A percentile compares a stretch with the other conserved stretches of the same genome.
These are phyloP conservation scores for Synanthedon vespiformis DNA, from an alignment of 2,888 invertebrate species.

Conservation along the genomic window DNA sequence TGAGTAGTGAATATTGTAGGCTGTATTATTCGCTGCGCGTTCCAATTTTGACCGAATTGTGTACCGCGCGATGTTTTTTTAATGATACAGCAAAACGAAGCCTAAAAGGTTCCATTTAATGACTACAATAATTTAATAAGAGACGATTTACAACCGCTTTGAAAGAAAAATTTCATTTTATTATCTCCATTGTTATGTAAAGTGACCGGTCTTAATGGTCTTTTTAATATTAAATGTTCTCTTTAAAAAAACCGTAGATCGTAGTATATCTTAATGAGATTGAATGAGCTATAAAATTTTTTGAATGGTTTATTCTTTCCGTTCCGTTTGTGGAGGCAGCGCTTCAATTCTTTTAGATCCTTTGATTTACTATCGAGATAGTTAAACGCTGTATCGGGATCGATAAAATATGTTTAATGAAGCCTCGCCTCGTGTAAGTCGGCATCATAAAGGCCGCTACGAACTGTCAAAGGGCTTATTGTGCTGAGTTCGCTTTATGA, in stretches of 20 bases:
- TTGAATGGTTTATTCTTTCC: slow-evolving; percentile 59
- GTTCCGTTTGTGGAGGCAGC: slow-evolving; percentile 40
- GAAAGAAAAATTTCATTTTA: slow-evolving; percentile 37
- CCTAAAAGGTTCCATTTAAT: slow-evolving; percentile 30
- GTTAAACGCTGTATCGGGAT: slow-evolving; percentile 50
- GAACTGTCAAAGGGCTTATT: slow-evolving; percentile 67
- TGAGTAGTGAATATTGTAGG: neutral
- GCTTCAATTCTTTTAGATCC: slow-evolving; percentile 37
- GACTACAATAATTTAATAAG: slow-evolving; percentile 48
- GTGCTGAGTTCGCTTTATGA: slow-evolving; percentile 63
- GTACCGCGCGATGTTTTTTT: neutral
- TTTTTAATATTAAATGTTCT: slow-evolving; percentile 45
- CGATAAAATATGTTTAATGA: slow-evolving; percentile 67
- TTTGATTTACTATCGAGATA: slow-evolving; percentile 52
- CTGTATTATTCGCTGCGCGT: neutral
- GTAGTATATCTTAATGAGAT: slow-evolving; percentile 59
- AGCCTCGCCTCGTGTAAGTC: slow-evolving; percentile 55
- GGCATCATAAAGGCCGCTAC: slow-evolving; percentile 65
- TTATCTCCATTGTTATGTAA: slow-evolving; percentile 57
- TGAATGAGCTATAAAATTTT: slow-evolving; percentile 61
- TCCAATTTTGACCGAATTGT: neutral
- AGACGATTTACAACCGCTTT: slow-evolving; percentile 38
- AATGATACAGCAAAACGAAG: slow-evolving; percentile 11
- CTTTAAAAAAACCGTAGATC: slow-evolving; percentile 46
- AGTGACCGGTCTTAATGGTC: slow-evolving; percentile 55